These are phyloP conservation scores for Ceratina australensis DNA, from an alignment of 1,140 invertebrate genomes.

Conservation along the genomic window DNA sequence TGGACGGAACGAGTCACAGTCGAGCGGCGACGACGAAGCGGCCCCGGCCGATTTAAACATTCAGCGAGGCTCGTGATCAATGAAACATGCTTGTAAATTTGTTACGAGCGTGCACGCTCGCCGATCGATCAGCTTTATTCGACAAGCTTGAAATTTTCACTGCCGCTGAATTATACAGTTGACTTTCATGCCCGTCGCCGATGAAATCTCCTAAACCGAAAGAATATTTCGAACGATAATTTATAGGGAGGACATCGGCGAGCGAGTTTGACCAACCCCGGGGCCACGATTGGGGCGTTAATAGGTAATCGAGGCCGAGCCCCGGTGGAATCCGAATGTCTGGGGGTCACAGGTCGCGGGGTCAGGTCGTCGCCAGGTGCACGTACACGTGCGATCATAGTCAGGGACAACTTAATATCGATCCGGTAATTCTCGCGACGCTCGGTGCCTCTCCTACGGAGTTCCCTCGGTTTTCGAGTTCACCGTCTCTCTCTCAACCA, in stretches of 20 bases:
- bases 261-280: no score
- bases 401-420: conserved; percentile 75
- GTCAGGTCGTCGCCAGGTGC: conserved; percentile 62
- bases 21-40: neutral
- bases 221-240: neutral
- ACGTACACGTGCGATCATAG: conserved; percentile 34
- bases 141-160: conserved; percentile 12
- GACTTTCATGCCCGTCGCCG: neutral
- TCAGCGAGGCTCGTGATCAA: conserved; percentile 30
- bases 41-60: conserved; percentile 30
- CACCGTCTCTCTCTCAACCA: conserved; percentile 31
- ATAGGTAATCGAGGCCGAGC: conserved; percentile 44
- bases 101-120: neutral
- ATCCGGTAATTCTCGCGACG: conserved; percentile 75
- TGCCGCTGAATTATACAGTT: conserved; percentile 19
- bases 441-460: conserved; percentile 41
- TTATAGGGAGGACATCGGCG: no score
- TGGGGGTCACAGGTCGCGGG: conserved; percentile 63
- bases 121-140: conserved; percentile 31
- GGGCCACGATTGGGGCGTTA: conserved; percentile 12
- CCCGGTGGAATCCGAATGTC: conserved; percentile 25
- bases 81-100: conserved; percentile 36
- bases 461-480: conserved; percentile 29
- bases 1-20: neutral
- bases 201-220: neutral